phyloP scores from a whole-genome alignment of 2,888 invertebrate species.

The Aromia moschata region DNA sequence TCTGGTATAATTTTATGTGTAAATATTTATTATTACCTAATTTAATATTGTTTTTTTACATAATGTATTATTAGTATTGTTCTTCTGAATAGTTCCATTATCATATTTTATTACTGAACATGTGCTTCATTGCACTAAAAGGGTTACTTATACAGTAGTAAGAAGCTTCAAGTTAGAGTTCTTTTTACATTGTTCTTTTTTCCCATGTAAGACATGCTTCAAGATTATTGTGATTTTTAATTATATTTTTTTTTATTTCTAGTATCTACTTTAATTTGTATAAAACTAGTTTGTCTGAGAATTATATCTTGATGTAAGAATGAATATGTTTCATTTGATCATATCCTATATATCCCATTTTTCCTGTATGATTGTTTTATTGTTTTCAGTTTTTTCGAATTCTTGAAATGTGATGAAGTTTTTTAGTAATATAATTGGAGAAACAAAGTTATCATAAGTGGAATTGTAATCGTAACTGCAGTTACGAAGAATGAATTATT shows the following conservation, averaged over 20 bases:
- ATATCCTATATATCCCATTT: background rate
- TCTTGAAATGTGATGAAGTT: no score
- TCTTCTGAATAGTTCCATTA: constrained; percentile 17
- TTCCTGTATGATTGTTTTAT: no score
- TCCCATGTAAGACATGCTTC: constrained; percentile 22
- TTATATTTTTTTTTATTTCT: constrained; percentile 14
- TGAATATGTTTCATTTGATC: background rate
- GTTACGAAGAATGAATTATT: no score
- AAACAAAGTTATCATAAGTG: no score
- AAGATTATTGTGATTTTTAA: constrained; percentile 24
- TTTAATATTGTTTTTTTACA: constrained; percentile 22
- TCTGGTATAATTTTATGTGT: constrained; percentile 52
- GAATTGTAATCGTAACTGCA: no score
- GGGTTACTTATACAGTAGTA: constrained; percentile 8
- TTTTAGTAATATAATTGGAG: no score
- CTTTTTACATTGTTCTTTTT: constrained; percentile 10
- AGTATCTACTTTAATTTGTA: constrained; percentile 18
- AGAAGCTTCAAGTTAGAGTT: constrained; percentile 1
- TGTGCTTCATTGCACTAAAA: constrained; percentile 15
- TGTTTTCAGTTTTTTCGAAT: no score
- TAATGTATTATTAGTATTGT: constrained; percentile 16
- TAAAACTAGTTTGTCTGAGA: constrained; percentile 13
- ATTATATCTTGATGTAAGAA: constrained; percentile 21
- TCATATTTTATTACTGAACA: constrained; percentile 14
- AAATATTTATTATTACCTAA: constrained; percentile 27